phyloP scores from a whole-genome alignment of 2,113 vertebrate species.

The Xenopus laevis region DNA sequence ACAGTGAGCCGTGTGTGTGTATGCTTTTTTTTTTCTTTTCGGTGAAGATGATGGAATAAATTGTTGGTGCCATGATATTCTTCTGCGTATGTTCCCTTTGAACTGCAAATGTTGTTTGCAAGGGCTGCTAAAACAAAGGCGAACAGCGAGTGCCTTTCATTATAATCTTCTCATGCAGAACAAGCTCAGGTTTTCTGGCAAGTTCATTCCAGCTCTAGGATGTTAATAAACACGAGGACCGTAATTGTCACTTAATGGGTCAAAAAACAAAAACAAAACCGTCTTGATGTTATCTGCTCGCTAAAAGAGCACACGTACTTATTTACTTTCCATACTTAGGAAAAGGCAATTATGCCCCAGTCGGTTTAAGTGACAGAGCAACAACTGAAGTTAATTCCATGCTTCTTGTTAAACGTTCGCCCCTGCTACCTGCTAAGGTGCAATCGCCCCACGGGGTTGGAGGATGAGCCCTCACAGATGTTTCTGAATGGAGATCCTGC shows the following conservation, averaged over 20 bases:
- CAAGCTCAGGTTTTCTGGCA: constrained; percentile 50
- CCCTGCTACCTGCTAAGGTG: constrained; percentile 53
- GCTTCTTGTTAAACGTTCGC: constrained; percentile 49
- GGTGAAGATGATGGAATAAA: neutral
- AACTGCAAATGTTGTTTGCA: constrained; percentile 37
- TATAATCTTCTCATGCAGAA: constrained; percentile 58
- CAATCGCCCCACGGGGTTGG: neutral
- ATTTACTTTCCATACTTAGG: constrained; percentile 62
- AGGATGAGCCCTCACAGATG: neutral
- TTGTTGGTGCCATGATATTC: constrained; percentile 26
- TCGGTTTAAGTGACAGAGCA: constrained; percentile 56
- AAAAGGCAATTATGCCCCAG: constrained; percentile 60
- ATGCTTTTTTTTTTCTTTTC: constrained; percentile 33
- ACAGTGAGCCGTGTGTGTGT: constrained; percentile 21
- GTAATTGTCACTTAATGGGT: constrained; percentile 64
- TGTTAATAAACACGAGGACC: constrained; percentile 60
- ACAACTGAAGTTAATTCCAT: constrained; percentile 48
- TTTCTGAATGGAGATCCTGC: neutral
- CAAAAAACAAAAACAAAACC: constrained; percentile 64
- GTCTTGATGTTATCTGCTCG: constrained; percentile 55
- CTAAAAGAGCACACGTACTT: constrained; percentile 58
- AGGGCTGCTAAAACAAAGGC: constrained; percentile 41
- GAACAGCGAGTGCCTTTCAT: constrained; percentile 45
- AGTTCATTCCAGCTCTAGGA: constrained; percentile 59
- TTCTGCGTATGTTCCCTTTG: constrained; percentile 39